Base-by-base conservation (phyloP, 1,140 invertebrate genomes). In the Pogonomyrmex barbatus region DNA sequence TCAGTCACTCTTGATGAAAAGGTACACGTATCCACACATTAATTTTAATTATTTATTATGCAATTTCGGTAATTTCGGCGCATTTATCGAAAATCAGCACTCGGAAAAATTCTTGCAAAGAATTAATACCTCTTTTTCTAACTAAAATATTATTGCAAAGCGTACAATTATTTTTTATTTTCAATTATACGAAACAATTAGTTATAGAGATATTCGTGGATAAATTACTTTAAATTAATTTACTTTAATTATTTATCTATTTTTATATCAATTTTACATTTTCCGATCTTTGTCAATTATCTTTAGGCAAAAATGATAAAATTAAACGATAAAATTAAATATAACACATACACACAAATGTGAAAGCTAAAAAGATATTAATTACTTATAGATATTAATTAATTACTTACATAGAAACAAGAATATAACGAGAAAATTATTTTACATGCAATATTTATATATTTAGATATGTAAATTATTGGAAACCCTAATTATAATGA, bases 41-140 rank as follows among this genome's bases (percentile, higher is more conserved):
- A 62, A 63, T 63, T n/a, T n/a, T n/a, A n/a, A n/a, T n/a, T n/a
- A n/a, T n/a, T n/a, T n/a, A 24, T 52, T n/a, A 9, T 52, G 5
- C n/a, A 73, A 73, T 52, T 67, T 24, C 5, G 39, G 4, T 14
- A 63, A 63, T 77, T 77, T 47, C n/a, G n/a, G 42, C 3, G 3
- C 6, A 58, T 5, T 24, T 60, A 14, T 1, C 24, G n/a, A 58
- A 45, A 45, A 58, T 24, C 52, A 14, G 42, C n/a, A 6, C n/a
- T n/a, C 36, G 39, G 36, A 63, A 36, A 60, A 8, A 4, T 14
- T 3, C 10, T 4, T 62, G 14, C 4, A 62, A 12, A 33, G 1
- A 5, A n/a, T n/a, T 17, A 33, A 14, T 5, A 33, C 10, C 12
- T 4, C 0, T 24, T 50, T 33, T 12, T 12, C 45, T 47, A 67